Conservation (phyloP, 2,797 vertebrate species). For the Xenops minutus region DNA sequence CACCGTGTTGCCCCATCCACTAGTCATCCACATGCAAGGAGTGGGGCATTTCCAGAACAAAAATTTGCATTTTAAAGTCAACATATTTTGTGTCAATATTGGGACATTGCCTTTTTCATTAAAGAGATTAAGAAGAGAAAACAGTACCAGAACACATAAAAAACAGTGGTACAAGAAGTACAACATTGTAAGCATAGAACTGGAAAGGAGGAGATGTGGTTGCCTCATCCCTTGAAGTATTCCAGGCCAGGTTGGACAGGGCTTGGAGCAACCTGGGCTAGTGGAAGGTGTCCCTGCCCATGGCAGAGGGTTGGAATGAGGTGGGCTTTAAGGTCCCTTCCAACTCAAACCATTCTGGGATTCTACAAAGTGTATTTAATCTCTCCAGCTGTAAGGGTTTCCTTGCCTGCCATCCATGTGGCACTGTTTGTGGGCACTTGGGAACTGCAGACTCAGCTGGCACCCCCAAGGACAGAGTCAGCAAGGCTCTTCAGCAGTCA, state of each 20-base stretch:
- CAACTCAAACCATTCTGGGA: not conserved
- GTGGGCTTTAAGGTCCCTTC: not conserved
- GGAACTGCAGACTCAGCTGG: not conserved
- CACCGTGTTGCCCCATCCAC: not conserved
- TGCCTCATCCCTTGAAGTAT: not conserved
- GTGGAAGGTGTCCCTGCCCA: not conserved
- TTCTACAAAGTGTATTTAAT: not conserved
- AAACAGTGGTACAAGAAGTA: accelerated
- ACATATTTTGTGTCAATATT: not conserved
- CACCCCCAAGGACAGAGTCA: constrained; percentile 32
- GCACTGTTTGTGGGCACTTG: not conserved
- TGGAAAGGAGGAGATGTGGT: not conserved
- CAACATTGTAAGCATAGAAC: not conserved
- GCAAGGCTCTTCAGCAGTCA: not conserved
- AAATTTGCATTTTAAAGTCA: not conserved
- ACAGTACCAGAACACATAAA: not conserved
- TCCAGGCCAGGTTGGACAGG: not conserved
- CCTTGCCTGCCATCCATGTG: not conserved
- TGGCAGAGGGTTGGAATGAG: not conserved
- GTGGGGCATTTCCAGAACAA: not conserved
- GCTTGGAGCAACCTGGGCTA: not conserved
- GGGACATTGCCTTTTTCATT: not conserved
- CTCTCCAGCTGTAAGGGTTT: not conserved
- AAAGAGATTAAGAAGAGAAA: not conserved
- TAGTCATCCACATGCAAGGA: not conserved